These are phyloP conservation scores for Ceriagrion tenellum DNA, from an alignment of 2,888 invertebrate genomes.

Conservation along the genomic window DNA sequence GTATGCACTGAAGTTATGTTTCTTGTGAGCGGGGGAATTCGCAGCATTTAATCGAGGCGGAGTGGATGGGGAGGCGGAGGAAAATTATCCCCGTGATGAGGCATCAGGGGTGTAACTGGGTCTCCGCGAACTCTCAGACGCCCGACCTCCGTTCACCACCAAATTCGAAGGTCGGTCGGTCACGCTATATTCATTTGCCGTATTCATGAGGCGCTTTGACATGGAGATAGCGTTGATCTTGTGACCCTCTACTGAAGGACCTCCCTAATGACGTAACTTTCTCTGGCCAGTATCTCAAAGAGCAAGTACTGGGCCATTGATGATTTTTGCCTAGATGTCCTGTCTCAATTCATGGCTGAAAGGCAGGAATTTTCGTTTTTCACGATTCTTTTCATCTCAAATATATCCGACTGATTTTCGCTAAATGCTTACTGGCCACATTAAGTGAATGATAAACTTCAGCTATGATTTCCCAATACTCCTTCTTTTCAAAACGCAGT, in stretches of 20 bases:
- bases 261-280: not conserved
- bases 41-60: not conserved
- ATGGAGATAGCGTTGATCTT: not conserved
- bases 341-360: no score
- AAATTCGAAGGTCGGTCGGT: conserved; percentile 37
- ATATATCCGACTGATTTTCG: no score
- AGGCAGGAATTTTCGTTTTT: no score
- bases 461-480: no score
- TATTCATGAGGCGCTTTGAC: not conserved
- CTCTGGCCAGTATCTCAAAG: not conserved
- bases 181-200: conserved; percentile 35
- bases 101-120: not conserved
- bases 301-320: no score
- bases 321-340: no score
- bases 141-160: not conserved
- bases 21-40: no score
- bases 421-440: no score
- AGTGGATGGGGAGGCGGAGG: not conserved
- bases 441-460: no score
- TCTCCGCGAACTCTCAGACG: not conserved
- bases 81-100: not conserved
- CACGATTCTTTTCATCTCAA: no score
- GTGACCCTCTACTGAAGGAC: not conserved
- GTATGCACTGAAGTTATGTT: no score
- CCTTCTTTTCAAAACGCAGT: no score